Base-by-base conservation (phyloP, 1,140 invertebrate genomes). In the Zaprionus nigranus region DNA sequence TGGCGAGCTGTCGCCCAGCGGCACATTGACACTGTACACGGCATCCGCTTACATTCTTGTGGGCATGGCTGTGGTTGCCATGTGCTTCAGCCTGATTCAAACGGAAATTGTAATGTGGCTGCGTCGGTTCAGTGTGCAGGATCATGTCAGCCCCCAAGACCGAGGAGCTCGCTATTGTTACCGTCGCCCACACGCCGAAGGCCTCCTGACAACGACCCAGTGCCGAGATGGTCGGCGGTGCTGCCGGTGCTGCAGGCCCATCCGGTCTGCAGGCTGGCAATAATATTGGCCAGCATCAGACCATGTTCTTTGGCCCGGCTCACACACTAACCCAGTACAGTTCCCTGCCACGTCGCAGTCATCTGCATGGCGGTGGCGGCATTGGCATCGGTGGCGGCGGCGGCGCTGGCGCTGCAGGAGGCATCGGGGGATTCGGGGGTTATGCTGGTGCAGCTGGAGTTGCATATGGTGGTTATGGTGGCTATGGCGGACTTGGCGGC, bases 31-130 rank as follows among this genome's bases (percentile, higher is more conserved):
- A 5, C 93, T 95, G 73, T 95, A 96, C 59, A 96, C 96, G 15
- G 95, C 94, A 87, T 95, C 94, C 81, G 95, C 95, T 56, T 99
- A 99, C 92, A 97, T 99, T 54, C 94, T 99, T 28, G 95, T 99
- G 49, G 98, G 98, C 17, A 97, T 99, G 95, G 97, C 98, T 5
- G 94, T 99, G 61, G 96, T 99, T 69, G 98, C 98, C 17, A 99
- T 99, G 97, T 98, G 98, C 93, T 99, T 99, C 93, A 98, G 98
- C 92, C 94, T 99, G 53, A 97, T 99, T 71, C 98, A 99, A 93
- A 98, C 98, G 83, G 97, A 99, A 93, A 96, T 98, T 79, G 95
- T 97, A 67, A 92, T 94, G 65, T 93, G 95, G 82, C 93, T 96
- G 84, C 94, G 95, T 68, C 94, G 94, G 65, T 94, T 95, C 81